Evolutionary conservation across 2,797 vertebrate genomes (phyloP).

Genomic region (Florisuga fusca): DNA sequence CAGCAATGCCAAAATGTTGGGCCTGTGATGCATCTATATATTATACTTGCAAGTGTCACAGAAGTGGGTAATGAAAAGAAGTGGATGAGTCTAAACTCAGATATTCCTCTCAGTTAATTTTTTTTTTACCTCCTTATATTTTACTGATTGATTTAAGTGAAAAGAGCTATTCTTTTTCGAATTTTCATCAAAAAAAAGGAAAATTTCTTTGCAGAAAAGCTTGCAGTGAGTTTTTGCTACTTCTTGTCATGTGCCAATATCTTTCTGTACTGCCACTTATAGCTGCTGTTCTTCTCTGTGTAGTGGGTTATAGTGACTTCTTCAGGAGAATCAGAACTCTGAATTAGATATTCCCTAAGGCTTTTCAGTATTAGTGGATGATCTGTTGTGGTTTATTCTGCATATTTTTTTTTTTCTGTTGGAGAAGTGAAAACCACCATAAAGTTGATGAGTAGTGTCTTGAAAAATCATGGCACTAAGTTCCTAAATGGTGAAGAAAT

Average conservation of each 20-base stretch:
- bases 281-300: background rate
- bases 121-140: background rate
- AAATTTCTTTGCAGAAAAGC: background rate
- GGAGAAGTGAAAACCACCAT: background rate
- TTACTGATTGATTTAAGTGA: background rate
- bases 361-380: background rate
- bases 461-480: background rate
- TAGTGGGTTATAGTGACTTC: background rate
- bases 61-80: background rate
- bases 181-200: background rate
- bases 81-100: background rate
- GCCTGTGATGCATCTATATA: too few species aligned
- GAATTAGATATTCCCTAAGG: background rate
- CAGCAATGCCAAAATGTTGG: too few species aligned
- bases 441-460: background rate
- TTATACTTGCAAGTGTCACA: background rate
- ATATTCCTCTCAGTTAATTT: background rate
- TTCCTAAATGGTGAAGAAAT: background rate
- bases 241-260: background rate
- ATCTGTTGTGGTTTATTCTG: background rate
- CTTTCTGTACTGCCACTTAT: background rate
- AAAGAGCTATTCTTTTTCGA: background rate
- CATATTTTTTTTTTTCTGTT: background rate
- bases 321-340: background rate
- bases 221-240: background rate